Percentiles rank a stretch among this genome's conserved stretches.
Conservation (phyloP, 1,140 invertebrate genomes). For the Cyclargus thomasi region DNA sequence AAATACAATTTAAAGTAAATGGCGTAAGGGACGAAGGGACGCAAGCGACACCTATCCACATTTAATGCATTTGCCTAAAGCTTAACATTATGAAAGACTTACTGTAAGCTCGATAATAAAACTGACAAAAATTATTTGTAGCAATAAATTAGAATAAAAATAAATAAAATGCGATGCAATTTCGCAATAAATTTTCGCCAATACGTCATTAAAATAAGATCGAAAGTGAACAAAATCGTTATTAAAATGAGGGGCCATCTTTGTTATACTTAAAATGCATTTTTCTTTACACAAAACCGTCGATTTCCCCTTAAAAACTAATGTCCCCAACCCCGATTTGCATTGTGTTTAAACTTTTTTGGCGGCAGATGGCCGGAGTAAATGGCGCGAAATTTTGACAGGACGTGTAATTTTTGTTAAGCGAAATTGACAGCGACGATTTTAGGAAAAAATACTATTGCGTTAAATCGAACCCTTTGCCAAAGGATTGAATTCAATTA, state of each 20-base stretch:
- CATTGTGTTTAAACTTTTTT: conserved; percentile 67
- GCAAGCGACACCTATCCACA: too few relatives aligned
- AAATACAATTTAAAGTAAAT: too few relatives aligned
- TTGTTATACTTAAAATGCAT: conserved; percentile 66
- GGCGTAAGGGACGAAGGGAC: too few relatives aligned
- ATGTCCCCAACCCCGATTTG: conserved; percentile 69
- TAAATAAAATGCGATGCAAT: not conserved
- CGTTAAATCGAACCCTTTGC: conserved; percentile 68
- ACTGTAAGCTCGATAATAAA: not conserved
- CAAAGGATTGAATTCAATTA: conserved; percentile 72
- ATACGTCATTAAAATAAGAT: not conserved
- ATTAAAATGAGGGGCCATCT: conserved; percentile 61
- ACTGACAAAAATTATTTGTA: conserved; percentile 2
- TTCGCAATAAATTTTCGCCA: conserved; percentile 1
- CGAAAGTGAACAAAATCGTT: conserved; percentile 30
- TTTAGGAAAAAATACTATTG: conserved; percentile 52
- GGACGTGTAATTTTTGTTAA: conserved; percentile 64
- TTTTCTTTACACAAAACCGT: conserved; percentile 61
- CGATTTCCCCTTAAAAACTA: conserved; percentile 71
- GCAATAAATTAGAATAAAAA: not conserved
- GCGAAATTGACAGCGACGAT: conserved; percentile 54
- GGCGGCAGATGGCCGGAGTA: conserved; percentile 62
- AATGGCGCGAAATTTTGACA: conserved; percentile 74
- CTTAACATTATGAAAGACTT: not conserved
- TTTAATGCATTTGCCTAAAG: too few relatives aligned